A percentile compares a stretch with the other conserved stretches of the same genome.
These are phyloP conservation scores for Holacanthus passer DNA, from an alignment of 2,113 vertebrate species.

Conservation along the genomic window DNA sequence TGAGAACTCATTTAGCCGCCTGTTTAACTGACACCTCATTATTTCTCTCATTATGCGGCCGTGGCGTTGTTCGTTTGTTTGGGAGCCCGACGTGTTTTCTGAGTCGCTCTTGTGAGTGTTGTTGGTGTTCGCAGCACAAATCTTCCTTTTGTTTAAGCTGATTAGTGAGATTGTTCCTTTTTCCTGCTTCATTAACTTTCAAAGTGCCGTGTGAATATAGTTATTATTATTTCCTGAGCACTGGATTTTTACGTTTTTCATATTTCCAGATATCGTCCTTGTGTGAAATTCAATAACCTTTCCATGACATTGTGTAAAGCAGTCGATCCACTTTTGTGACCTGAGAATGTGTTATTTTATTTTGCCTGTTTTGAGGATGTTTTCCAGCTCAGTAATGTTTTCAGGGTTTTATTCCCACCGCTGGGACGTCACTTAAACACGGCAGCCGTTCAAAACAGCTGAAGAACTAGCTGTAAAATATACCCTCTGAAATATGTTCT, in stretches of 20 bases:
- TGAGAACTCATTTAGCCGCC: slow-evolving; percentile 8
- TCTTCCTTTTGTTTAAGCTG: slow-evolving; percentile 15
- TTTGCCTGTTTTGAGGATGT: background rate
- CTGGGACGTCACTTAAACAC: background rate
- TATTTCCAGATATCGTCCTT: background rate
- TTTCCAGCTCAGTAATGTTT: slow-evolving; percentile 2
- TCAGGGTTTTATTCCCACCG: background rate
- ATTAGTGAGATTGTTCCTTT: slow-evolving; percentile 14
- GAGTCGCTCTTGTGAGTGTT: background rate
- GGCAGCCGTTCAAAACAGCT: background rate
- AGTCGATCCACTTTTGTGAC: background rate
- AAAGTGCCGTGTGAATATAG: slow-evolving; percentile 23
- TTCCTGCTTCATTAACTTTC: slow-evolving; percentile 32
- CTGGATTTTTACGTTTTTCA: background rate
- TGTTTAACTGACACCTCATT: slow-evolving; percentile 28
- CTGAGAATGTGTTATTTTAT: background rate
- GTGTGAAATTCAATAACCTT: background rate
- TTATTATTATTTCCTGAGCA: background rate
- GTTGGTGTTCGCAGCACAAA: slow-evolving; percentile 23
- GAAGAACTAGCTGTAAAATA: background rate
- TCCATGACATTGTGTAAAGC: background rate
- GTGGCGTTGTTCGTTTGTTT: slow-evolving; percentile 18
- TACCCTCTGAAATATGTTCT: background rate
- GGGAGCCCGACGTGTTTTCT: slow-evolving; percentile 8
- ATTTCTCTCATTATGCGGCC: slow-evolving; percentile 28